Base-by-base conservation (phyloP, 2,888 invertebrate species). In the Drosophila bunnanda region DNA sequence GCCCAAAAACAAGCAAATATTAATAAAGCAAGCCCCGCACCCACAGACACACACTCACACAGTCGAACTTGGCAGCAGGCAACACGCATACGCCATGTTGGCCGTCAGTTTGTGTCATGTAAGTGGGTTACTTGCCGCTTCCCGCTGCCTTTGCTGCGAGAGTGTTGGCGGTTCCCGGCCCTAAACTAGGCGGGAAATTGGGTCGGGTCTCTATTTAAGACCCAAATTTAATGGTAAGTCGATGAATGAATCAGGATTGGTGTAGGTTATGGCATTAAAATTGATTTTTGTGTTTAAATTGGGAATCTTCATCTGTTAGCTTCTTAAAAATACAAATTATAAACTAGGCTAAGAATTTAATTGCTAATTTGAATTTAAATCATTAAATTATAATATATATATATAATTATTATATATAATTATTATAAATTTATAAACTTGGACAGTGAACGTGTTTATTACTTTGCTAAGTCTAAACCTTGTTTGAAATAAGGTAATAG, bases 51-150 rank as follows among this genome's bases (percentile, higher is more conserved):
- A 9, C 48, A 52, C 55, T 25, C 55, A n/a, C 44, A 36, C 10
- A 15, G 36, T 22, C 38, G 44, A 53, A 70, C 72, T 69, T 77
- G 76, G 75, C 76, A 64, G 50, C 46, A 38, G 46, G 34, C 54
- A 82, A 74, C 77, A 81, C 78, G 79, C 81, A 84, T 82, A 79
- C 82, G 86, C 78, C 86, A 86, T 84, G 88, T 89, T 78, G 77
- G 67, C 75, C 84, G 86, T 89, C 84, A 86, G 77, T 86, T 78
- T 79, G 79, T 89, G 86, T 85, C 86, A 85, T 85, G 85, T 80
- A 78, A 80, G 78, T 77, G 82, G 74, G 77, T 82, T 74, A 65
- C 58, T 44, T 34, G 53, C 46, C 32, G 50, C 44, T 32, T 39
- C 17, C n/a, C 43, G 22, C 58, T 67, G 54, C 64, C 61, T 59